Conservation (phyloP, 2,113 vertebrate species). For the Leptobrachium leishanense region DNA sequence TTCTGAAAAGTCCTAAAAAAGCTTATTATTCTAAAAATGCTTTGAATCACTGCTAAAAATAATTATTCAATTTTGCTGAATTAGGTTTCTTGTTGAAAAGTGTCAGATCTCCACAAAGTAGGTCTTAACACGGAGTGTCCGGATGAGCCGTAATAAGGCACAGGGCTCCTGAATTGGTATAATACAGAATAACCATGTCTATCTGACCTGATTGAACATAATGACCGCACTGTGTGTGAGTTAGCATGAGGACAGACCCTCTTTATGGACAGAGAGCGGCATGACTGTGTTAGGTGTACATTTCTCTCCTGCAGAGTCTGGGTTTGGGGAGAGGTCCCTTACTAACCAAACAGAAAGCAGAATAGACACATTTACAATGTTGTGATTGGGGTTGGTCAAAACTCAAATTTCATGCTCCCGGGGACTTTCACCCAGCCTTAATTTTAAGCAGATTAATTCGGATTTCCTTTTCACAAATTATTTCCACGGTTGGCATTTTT, state of each 20-base stretch:
- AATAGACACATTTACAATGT: slow-evolving; percentile 18
- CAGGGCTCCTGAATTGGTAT: slow-evolving; percentile 22
- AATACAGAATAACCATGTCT: slow-evolving; percentile 15
- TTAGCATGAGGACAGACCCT: slow-evolving; percentile 11
- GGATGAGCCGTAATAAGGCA: slow-evolving; percentile 20
- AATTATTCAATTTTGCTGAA: slow-evolving; percentile 7
- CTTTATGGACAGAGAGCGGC: not conserved
- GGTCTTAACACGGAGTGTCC: slow-evolving; percentile 4
- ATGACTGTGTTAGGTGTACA: not conserved
- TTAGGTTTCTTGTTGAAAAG: not conserved
- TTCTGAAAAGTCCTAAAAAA: not conserved
- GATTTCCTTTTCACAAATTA: slow-evolving; percentile 41
- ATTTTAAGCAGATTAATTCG: slow-evolving; percentile 16
- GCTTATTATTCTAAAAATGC: not conserved
- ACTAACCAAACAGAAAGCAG: slow-evolving; percentile 34
- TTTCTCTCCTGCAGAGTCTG: slow-evolving; percentile 15
- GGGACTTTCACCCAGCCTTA: no score
- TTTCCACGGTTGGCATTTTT: slow-evolving; percentile 15
- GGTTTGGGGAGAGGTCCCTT: slow-evolving; percentile 5
- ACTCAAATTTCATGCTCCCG: no score
- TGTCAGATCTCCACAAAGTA: not conserved
- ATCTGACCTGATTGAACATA: slow-evolving; percentile 10
- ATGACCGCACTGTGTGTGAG: slow-evolving; percentile 15
- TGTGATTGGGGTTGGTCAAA: no score
- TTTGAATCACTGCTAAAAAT: not conserved